These are phyloP conservation scores for Helicoverpa assulta DNA, from an alignment of 2,888 invertebrate species.

Conservation along the genomic window DNA sequence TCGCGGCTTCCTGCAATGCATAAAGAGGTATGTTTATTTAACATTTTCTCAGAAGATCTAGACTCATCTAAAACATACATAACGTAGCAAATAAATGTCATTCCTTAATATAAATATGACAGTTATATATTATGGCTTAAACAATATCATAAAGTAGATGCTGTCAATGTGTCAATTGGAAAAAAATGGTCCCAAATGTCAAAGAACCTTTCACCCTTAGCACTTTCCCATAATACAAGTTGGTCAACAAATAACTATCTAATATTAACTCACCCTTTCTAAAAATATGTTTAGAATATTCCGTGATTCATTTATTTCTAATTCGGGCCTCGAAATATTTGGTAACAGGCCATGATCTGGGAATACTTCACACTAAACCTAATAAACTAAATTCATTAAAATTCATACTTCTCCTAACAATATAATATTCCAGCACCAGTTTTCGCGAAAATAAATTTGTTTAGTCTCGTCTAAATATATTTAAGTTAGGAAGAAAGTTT, in stretches of 20 bases:
- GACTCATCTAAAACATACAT: too few relatives aligned
- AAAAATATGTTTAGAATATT: background rate
- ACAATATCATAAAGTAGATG: too few relatives aligned
- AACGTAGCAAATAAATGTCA: too few relatives aligned
- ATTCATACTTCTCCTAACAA: constrained; percentile 6
- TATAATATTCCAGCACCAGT: background rate
- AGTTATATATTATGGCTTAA: too few relatives aligned
- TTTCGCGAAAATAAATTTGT: constrained; percentile 9
- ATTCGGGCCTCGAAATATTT: background rate
- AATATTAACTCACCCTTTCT: background rate
- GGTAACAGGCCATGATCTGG: background rate
- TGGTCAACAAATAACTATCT: too few relatives aligned
- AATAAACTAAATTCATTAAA: constrained; percentile 10
- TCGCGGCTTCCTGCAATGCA: background rate
- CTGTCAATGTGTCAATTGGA: too few relatives aligned
- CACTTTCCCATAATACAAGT: too few relatives aligned
- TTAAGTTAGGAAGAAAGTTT: constrained; percentile 8
- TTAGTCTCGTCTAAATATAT: constrained; percentile 15
- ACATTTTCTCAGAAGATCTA: background rate
- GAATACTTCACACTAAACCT: background rate
- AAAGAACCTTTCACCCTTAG: too few relatives aligned
- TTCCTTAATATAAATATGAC: too few relatives aligned
- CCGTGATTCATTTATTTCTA: too few relatives aligned
- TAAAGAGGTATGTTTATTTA: background rate
- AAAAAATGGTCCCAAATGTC: too few relatives aligned